Evolutionary conservation across 2,888 invertebrate genomes (phyloP).

Genomic region (Hipparchia semele): DNA sequence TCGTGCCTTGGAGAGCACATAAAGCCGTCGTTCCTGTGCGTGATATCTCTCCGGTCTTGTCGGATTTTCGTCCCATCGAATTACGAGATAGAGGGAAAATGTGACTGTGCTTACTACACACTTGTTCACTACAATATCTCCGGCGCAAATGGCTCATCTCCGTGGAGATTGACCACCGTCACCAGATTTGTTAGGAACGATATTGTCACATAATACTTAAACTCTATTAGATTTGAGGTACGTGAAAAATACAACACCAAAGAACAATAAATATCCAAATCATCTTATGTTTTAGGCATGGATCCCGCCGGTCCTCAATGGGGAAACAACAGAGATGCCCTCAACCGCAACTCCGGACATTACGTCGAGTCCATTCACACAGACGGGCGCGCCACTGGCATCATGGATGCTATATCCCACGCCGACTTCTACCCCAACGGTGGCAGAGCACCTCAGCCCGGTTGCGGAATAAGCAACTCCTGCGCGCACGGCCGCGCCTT

Average conservation of each 20-base stretch:
- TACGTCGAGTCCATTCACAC: conserved; percentile 56
- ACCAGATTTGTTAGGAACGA: too few species aligned
- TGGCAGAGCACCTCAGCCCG: conserved; percentile 50
- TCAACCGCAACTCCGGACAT: conserved; percentile 47
- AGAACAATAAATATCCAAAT: neutral
- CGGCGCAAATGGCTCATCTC: too few species aligned
- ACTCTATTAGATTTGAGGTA: neutral
- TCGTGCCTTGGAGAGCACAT: too few species aligned
- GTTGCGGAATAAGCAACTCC: conserved; percentile 42
- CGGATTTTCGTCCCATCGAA: too few species aligned
- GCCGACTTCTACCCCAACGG: conserved; percentile 56
- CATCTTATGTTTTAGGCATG: conserved; percentile 45
- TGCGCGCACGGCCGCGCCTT: conserved; percentile 52
- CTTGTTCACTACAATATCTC: too few species aligned
- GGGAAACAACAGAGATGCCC: conserved; percentile 47
- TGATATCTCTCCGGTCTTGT: too few species aligned
- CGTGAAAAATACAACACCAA: neutral
- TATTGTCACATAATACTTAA: too few species aligned
- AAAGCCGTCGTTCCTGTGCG: too few species aligned
- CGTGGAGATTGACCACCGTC: too few species aligned
- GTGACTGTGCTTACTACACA: too few species aligned
- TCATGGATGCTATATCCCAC: conserved; percentile 48
- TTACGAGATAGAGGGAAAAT: too few species aligned
- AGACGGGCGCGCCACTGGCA: conserved; percentile 50
- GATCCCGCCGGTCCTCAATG: conserved; percentile 60